Conservation (phyloP, 2,888 invertebrate species). For the Sialis fuliginosa region DNA sequence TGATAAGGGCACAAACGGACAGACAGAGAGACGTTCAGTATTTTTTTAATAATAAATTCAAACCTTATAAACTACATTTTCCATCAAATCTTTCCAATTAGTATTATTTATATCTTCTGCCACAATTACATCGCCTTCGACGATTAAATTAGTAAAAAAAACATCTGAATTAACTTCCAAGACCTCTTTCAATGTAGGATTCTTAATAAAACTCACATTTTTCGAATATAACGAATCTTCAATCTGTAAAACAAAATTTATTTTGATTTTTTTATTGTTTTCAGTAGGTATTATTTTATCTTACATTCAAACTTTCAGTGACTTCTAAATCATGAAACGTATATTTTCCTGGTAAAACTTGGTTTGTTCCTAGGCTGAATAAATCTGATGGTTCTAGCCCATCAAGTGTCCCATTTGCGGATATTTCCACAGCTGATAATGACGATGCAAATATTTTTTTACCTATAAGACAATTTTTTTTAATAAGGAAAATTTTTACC, state of each 20-base stretch:
- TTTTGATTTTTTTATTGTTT: not conserved
- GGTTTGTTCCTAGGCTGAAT: slow-evolving; percentile 26
- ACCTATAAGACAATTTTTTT: slow-evolving; percentile 8
- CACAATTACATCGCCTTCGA: slow-evolving; percentile 30
- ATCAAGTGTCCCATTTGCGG: slow-evolving; percentile 25
- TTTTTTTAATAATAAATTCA: slow-evolving; percentile 2
- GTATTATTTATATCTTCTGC: slow-evolving; percentile 24
- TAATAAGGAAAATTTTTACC: not conserved
- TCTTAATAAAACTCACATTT: slow-evolving; percentile 22
- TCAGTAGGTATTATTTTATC: slow-evolving; percentile 1
- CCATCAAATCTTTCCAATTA: slow-evolving; percentile 22
- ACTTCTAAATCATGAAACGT: slow-evolving; percentile 34
- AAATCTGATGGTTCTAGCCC: slow-evolving; percentile 26
- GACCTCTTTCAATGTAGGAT: slow-evolving; percentile 29
- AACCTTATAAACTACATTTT: slow-evolving; percentile 29
- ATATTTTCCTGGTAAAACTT: slow-evolving; percentile 26
- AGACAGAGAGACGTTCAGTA: no score
- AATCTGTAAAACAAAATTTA: not conserved
- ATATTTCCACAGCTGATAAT: slow-evolving; percentile 21
- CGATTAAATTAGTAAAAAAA: slow-evolving; percentile 28
- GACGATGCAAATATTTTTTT: slow-evolving; percentile 27
- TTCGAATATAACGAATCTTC: slow-evolving; percentile 19
- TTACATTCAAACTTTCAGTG: slow-evolving; percentile 28
- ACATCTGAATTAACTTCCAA: slow-evolving; percentile 24
- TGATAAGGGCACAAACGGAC: no score